Conservation (phyloP, 2,888 invertebrate species). For the Galeruca laticollis region DNA sequence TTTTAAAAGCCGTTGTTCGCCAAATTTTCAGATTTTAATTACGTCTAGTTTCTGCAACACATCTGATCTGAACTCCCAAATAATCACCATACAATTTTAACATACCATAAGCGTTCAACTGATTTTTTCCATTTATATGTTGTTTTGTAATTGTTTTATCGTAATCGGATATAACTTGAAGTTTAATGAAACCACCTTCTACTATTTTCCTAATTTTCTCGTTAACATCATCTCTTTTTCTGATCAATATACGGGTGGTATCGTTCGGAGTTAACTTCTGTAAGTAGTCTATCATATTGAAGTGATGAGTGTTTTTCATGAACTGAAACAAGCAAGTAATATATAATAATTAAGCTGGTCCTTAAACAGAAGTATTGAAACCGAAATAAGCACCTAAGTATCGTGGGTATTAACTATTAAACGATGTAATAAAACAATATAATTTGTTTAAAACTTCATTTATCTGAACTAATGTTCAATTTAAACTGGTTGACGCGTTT, state of each 20-base stretch:
- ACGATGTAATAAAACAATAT: too few relatives aligned
- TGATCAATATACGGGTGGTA: slow-evolving; percentile 62
- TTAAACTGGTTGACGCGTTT: too few relatives aligned
- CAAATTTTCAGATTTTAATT: too few relatives aligned
- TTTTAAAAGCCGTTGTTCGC: too few relatives aligned
- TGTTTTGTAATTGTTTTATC: slow-evolving; percentile 89
- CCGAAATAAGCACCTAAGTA: too few relatives aligned
- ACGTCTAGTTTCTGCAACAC: too few relatives aligned
- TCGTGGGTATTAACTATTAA: too few relatives aligned
- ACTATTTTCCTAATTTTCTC: slow-evolving; percentile 70
- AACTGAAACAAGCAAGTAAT: background rate
- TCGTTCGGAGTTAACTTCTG: background rate
- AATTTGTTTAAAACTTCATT: too few relatives aligned
- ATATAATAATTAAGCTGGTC: background rate
- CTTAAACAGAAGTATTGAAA: background rate
- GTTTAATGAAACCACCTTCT: slow-evolving; percentile 70
- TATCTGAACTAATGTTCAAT: too few relatives aligned
- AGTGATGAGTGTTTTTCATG: background rate
- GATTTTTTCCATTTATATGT: slow-evolving; percentile 76
- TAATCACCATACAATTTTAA: slow-evolving; percentile 31
- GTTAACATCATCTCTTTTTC: slow-evolving; percentile 68
- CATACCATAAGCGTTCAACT: slow-evolving; percentile 85
- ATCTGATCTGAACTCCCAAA: too few relatives aligned
- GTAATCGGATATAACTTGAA: slow-evolving; percentile 90
- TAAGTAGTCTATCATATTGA: slow-evolving; percentile 19